Percentiles rank a stretch among this genome's conserved stretches.
Evolutionary conservation across 2,888 invertebrate species (phyloP).

Genomic region (Trachelus troglodyta): DNA sequence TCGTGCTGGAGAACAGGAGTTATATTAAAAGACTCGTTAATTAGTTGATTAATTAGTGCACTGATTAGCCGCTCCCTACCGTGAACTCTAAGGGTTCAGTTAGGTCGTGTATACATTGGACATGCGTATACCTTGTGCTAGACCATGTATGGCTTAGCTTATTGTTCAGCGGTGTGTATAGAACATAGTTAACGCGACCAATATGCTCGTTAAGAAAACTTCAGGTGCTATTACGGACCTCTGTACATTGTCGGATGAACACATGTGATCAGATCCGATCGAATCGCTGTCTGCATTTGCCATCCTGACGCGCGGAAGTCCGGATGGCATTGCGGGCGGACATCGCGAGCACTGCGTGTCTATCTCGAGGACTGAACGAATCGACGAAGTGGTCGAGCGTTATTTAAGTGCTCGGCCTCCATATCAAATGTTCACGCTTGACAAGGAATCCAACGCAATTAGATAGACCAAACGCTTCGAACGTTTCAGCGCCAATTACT

Average conservation of each 20-base stretch:
- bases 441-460: constrained; percentile 56
- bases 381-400: not conserved
- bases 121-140: not conserved
- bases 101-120: not conserved
- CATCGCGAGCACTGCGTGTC: not conserved
- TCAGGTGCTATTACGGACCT: not conserved
- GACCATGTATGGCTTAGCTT: not conserved
- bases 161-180: not conserved
- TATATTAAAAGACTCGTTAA: constrained; percentile 8
- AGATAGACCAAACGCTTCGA: constrained; percentile 42
- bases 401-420: constrained; percentile 24
- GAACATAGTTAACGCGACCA: not conserved
- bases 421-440: constrained; percentile 49
- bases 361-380: not conserved
- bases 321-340: not conserved
- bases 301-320: not conserved
- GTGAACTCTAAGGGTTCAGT: not conserved
- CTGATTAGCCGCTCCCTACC: constrained; percentile 4
- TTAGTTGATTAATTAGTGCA: constrained; percentile 20
- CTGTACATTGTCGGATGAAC: not conserved
- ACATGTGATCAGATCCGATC: not conserved
- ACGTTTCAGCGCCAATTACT: constrained; percentile 50
- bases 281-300: not conserved
- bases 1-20: not conserved
- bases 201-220: not conserved